A percentile compares a stretch with the other conserved stretches of the same genome.
Conservation (phyloP, 2,113 vertebrate species). For the Trematocara unimaculatum region DNA sequence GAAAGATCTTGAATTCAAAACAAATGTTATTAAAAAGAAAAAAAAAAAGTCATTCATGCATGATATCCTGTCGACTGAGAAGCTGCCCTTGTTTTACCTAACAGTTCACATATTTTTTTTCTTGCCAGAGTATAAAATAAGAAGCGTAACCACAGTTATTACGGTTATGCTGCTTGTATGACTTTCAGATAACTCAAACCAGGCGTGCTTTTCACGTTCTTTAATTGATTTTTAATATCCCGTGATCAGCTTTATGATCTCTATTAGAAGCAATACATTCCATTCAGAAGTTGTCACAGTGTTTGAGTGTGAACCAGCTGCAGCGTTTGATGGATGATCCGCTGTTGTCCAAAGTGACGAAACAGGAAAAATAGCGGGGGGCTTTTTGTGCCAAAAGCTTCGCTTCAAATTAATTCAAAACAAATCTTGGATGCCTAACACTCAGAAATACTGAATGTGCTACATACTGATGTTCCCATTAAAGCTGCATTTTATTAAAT, state of each 20-base stretch:
- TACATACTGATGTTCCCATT: background rate
- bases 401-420: background rate
- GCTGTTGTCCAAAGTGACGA: constrained; percentile 4
- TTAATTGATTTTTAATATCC: background rate
- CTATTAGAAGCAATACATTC: constrained; percentile 10
- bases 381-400: background rate
- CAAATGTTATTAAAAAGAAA: constrained; percentile 7
- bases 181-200: background rate
- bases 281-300: constrained; percentile 1
- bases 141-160: background rate
- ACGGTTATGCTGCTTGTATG: background rate
- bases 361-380: background rate
- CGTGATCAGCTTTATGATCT: background rate
- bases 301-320: constrained; percentile 30
- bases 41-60: background rate
- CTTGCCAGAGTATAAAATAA: background rate
- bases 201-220: background rate
- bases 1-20: background rate
- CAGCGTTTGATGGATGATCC: constrained; percentile 2
- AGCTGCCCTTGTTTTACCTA: constrained; percentile 12
- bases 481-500: constrained; percentile 4
- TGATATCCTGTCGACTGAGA: background rate
- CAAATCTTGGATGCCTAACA: background rate
- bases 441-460: background rate
- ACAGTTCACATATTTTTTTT: background rate